Evolutionary conservation across 2,797 vertebrate species (phyloP).

Genomic region (Lagorchestes hirsutus): DNA sequence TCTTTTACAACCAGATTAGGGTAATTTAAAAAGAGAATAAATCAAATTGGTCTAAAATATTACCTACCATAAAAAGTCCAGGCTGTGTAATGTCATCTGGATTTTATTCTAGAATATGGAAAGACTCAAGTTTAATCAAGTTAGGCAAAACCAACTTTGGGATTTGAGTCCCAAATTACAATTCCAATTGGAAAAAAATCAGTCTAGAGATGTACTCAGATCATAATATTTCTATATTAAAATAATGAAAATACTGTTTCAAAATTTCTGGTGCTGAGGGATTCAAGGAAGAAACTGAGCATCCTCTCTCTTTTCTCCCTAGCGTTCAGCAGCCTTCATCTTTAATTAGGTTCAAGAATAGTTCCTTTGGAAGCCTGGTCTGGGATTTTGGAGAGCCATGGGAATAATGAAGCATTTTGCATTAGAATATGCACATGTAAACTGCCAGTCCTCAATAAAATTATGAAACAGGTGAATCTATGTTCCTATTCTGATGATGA

Average conservation of each 20-base stretch:
- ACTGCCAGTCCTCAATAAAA: neutral
- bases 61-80: slow-evolving; percentile 24
- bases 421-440: neutral
- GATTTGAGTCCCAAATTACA: neutral
- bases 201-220: neutral
- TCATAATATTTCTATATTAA: neutral
- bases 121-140: neutral
- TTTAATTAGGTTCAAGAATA: slow-evolving; percentile 9
- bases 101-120: slow-evolving; percentile 1
- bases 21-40: slow-evolving; percentile 58
- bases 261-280: neutral
- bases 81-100: neutral
- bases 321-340: neutral
- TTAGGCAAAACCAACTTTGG: neutral
- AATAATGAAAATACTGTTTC: neutral
- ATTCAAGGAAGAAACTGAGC: neutral
- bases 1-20: slow-evolving; percentile 32
- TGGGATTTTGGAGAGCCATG: neutral
- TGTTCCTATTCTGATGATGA: neutral
- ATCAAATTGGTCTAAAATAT: slow-evolving; percentile 8
- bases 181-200: neutral
- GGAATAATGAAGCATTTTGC: neutral
- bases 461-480: neutral
- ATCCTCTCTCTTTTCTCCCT: neutral
- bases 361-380: neutral